Evolutionary conservation across 1,140 invertebrate species (phyloP).

Genomic region (Brachionus rotundiformis): DNA sequence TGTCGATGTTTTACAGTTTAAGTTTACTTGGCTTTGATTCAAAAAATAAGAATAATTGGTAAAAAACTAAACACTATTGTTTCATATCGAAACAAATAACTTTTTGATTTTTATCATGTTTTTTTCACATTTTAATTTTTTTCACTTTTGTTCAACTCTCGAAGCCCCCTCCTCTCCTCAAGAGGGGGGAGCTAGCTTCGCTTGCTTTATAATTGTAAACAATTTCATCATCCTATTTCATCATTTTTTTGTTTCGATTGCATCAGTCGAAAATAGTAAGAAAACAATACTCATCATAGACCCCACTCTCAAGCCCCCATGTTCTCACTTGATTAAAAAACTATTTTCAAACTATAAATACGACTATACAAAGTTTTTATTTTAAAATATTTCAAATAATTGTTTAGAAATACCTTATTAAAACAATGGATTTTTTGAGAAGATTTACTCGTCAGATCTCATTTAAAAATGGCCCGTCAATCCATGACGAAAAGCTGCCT

Average conservation of each 20-base stretch:
- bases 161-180: not conserved
- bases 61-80: constrained; percentile 9
- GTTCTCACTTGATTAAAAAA: constrained; percentile 30
- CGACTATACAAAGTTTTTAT: constrained; percentile 12
- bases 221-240: constrained; percentile 52
- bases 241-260: constrained; percentile 49
- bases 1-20: not conserved
- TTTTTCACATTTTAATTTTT: constrained; percentile 42
- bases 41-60: not conserved
- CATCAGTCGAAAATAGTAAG: constrained; percentile 37
- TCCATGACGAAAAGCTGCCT: not conserved
- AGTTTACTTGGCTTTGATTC: not conserved
- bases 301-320: not conserved
- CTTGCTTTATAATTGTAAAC: constrained; percentile 12
- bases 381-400: not conserved
- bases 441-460: constrained; percentile 43
- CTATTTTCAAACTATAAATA: constrained; percentile 50
- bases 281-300: not conserved
- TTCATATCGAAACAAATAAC: not conserved
- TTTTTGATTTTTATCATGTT: constrained; percentile 6
- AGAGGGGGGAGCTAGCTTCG: not conserved
- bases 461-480: not conserved
- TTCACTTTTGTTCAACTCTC: constrained; percentile 9
- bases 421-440: constrained; percentile 50
- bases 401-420: not conserved